Evolutionary conservation across 2,888 invertebrate species (phyloP), one percentile per base, ranked within the genome.

Genomic region (Cylloceria caligata): DNA sequence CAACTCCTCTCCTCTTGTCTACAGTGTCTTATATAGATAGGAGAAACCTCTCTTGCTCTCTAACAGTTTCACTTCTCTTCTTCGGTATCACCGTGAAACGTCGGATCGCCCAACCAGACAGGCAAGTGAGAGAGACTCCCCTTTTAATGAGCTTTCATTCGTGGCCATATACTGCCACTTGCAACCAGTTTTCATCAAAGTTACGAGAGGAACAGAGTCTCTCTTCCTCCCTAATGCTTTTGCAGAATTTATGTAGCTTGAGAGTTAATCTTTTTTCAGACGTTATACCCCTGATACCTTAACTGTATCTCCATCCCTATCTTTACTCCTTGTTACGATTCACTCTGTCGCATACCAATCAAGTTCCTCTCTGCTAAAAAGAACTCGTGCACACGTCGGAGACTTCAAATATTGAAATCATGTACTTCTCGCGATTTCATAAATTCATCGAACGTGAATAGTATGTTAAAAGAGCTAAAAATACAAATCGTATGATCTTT

Each of bases 71-170:
- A 71, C 69, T 60, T 60, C 72, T 34, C 39, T 71, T 42, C 27
- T 39, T 34, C 3, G 19, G 36, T 71, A 13, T 27, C 36, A 21
- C 47, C 34, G 57, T 45, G 72, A 60, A 72, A 60, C 60, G 47
- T 60, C 45, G 45, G 45, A 72, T 72, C 30, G 72, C 30, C n/a
- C 9, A 34, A 72, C 19, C 72, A 47, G 4, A 27, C 57, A 42
- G 11, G 13, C 19, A 57, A 27, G 19, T 24, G 52, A 47, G 77
- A 64, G 69, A 65, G 74, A 65, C 75, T 52, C 62, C 62, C 67
- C 80, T 67, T 83, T 78, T 84, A 84, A 84, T 84, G 84, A 84
- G 83, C 79, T 84, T 84, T 84, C 82, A 84, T 84, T 77, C 77
- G 82, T 67, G 57, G 68, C 82, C 81, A 79, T 84, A 83, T 81